Base-by-base conservation (phyloP, 2,113 vertebrate genomes). In the Antechinus stuartii region DNA sequence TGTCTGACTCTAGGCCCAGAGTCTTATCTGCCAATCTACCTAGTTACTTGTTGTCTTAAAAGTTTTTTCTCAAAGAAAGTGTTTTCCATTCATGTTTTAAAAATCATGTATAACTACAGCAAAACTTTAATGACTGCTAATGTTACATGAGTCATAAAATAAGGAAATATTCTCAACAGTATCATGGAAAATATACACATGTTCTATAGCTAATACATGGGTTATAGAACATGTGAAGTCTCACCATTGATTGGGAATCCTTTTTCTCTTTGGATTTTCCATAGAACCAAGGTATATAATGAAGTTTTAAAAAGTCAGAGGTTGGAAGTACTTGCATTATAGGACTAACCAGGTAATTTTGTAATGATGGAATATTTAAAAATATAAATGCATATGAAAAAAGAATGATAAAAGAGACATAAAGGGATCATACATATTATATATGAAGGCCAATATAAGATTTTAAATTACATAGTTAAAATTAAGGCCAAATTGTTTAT, bases 401-500 rank as follows among this genome's bases (percentile, higher is more conserved):
- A 92, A 94, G 93, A 55, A 47, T 42, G 27, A 94, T 52, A 91
- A 76, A 96, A 90, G 16, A 53, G 12, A 30, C 93, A 52, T 2
- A 92, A 24, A 52, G 68, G 54, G 92, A 56, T 91, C 22, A 91
- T 30, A 46, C 61, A 46, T 49, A 23, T 91, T 68, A 57, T 50
- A 4, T 61, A 52, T 8, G 56, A 61, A 23, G 22, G 57, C 16
- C 54, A 93, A n/a, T 16, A 92, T 26, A 6, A 93, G 1, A 84
- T 42, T 84, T 84, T 84, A 42, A 93, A 89, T 16, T 47, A 54
- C 3, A 42, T n/a, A 93, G 26, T 25, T 94, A 96, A 94, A 90
- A 68, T 91, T 55, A 50, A 91, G 24, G 57, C 91, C 19, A 96
- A 94, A 16, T 23, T 27, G 76, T 42, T 42, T 84, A 42, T 19